Evolutionary conservation across 2,888 invertebrate species (phyloP).

Genomic region (Deroplatys truncata): DNA sequence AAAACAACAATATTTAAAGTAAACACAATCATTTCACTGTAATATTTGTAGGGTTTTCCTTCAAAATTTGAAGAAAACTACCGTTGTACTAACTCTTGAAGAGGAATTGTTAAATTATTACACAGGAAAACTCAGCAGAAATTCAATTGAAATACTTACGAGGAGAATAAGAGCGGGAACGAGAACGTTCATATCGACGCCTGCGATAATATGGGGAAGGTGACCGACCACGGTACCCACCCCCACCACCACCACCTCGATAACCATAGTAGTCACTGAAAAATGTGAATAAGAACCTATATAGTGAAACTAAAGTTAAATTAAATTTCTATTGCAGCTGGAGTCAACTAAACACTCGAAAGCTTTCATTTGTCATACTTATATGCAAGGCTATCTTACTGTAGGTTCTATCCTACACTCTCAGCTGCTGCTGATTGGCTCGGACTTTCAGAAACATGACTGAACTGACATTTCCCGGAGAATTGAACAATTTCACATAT

Average conservation of each 20-base stretch:
- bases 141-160: constrained; percentile 56
- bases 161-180: constrained; percentile 73
- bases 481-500: too few species aligned
- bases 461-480: too few species aligned
- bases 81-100: neutral
- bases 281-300: neutral
- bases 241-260: constrained; percentile 42
- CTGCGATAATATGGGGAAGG: constrained; percentile 70
- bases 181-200: constrained; percentile 68
- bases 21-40: neutral
- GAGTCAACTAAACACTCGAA: too few species aligned
- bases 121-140: neutral
- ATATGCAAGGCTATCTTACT: neutral
- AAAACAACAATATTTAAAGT: neutral
- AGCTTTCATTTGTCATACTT: too few species aligned
- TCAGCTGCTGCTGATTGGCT: neutral
- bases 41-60: neutral
- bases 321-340: too few species aligned
- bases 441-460: too few species aligned
- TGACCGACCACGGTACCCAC: constrained; percentile 48
- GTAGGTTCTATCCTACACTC: neutral
- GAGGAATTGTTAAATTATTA: neutral
- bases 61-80: neutral
- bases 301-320: neutral
- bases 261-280: constrained; percentile 28